phyloP scores from a whole-genome alignment of 2,888 invertebrate genomes.

The Leptogaster cylindrica region DNA sequence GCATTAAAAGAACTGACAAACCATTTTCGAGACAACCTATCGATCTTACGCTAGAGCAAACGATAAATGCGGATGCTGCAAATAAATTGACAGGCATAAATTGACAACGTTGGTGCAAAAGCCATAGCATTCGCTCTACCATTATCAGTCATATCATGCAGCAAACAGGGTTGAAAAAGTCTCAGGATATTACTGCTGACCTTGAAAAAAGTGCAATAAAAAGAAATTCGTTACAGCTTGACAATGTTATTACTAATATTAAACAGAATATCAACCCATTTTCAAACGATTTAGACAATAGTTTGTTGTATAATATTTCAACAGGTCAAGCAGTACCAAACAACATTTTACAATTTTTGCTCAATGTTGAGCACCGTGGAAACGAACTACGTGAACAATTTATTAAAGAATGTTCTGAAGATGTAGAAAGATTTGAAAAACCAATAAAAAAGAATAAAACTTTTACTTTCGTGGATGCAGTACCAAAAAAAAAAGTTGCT shows the following conservation, averaged over 20 bases:
- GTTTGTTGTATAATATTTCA: slow-evolving; percentile 50
- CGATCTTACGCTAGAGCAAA: no score
- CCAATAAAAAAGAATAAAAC: slow-evolving; percentile 49
- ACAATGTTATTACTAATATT: slow-evolving; percentile 14
- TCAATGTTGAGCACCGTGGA: slow-evolving; percentile 50
- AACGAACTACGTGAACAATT: slow-evolving; percentile 43
- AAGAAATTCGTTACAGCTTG: slow-evolving; percentile 29
- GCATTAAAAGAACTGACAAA: slow-evolving; percentile 52
- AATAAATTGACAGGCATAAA: no score
- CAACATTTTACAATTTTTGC: slow-evolving; percentile 48
- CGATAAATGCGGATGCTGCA: no score
- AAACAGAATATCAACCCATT: slow-evolving; percentile 22
- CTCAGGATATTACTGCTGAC: slow-evolving; percentile 31
- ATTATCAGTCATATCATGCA: slow-evolving; percentile 44
- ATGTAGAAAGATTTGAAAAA: slow-evolving; percentile 50
- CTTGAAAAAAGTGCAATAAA: background rate
- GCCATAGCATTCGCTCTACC: slow-evolving; percentile 40
- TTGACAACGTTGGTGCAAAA: no score
- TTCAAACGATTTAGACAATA: background rate
- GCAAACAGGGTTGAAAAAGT: slow-evolving; percentile 8
- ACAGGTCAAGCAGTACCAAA: slow-evolving; percentile 50
- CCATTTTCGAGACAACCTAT: slow-evolving; percentile 26
- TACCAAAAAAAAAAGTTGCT: slow-evolving; percentile 38
- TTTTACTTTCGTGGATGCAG: slow-evolving; percentile 48
- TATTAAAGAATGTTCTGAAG: slow-evolving; percentile 50